These are phyloP conservation scores for Oegoconia quadripuncta DNA, from an alignment of 2,888 invertebrate genomes.

Conservation along the genomic window DNA sequence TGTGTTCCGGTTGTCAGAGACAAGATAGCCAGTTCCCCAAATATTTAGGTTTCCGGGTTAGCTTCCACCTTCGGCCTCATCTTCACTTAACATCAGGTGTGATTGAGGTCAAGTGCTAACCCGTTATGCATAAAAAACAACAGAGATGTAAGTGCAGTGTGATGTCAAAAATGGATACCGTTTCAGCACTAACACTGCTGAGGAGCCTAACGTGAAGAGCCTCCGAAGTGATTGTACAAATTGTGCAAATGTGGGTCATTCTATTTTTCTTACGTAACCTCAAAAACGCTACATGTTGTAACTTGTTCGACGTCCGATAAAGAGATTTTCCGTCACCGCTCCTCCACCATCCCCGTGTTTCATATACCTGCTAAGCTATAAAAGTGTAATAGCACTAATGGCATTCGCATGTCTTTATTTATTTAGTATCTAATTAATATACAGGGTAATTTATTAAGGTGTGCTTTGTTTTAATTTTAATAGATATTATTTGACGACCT, in stretches of 20 bases:
- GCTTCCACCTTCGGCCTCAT: too few species aligned
- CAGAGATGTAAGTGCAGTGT: too few species aligned
- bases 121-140: too few species aligned
- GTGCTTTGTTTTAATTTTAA: slow-evolving; percentile 53
- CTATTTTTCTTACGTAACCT: not conserved
- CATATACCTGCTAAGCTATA: slow-evolving; percentile 56
- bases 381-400: slow-evolving; percentile 71
- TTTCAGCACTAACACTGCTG: too few species aligned
- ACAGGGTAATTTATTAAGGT: slow-evolving; percentile 50
- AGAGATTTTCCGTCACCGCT: slow-evolving; percentile 47
- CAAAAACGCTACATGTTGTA: not conserved
- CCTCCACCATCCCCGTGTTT: slow-evolving; percentile 39
- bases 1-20: too few species aligned
- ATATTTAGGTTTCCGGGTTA: too few species aligned
- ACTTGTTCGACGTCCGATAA: slow-evolving; percentile 25
- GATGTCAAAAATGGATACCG: not conserved
- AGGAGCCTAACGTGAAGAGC: too few species aligned
- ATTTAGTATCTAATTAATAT: slow-evolving; percentile 60
- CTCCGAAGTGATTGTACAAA: not conserved
- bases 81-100: too few species aligned
- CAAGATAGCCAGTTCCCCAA: too few species aligned
- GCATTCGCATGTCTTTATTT: slow-evolving; percentile 70
- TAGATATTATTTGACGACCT: slow-evolving; percentile 20
- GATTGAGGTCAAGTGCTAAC: too few species aligned
- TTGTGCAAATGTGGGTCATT: slow-evolving; percentile 1